Percentiles rank a stretch among this genome's conserved stretches.
Conservation (phyloP, 2,888 invertebrate species). For the Drosophila paranaensis region DNA sequence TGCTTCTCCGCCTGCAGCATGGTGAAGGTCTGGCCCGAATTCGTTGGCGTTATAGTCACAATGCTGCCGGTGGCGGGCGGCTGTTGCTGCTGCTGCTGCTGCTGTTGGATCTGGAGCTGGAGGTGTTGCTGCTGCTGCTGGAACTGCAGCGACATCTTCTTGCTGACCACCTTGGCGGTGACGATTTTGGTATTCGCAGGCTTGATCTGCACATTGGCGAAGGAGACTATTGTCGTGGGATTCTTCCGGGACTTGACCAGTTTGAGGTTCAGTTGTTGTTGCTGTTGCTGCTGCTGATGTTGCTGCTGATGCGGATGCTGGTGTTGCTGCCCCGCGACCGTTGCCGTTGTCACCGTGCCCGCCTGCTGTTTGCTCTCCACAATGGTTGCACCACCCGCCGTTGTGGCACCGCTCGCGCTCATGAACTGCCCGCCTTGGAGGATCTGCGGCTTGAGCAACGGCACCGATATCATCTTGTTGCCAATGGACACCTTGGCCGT, state of each 20-base stretch:
- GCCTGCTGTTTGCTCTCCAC: conserved; percentile 66
- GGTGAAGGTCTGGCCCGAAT: conserved; percentile 65
- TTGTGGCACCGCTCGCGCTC: conserved; percentile 61
- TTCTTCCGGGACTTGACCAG: conserved; percentile 81
- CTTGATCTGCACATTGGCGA: conserved; percentile 83
- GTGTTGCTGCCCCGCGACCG: conserved; percentile 22
- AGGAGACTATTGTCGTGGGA: conserved; percentile 82
- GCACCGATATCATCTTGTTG: conserved; percentile 85
- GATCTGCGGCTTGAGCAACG: conserved; percentile 83
- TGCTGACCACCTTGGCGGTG: conserved; percentile 83
- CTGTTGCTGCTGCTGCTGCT: conserved; percentile 41
- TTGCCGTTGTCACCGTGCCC: conserved; percentile 39
- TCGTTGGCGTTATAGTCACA: conserved; percentile 81
- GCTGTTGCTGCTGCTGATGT: conserved; percentile 51
- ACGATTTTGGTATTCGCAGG: conserved; percentile 85
- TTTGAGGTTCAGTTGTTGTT: conserved; percentile 79
- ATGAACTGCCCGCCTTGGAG: conserved; percentile 57
- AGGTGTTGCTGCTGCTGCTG: conserved; percentile 56
- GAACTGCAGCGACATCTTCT: conserved; percentile 81
- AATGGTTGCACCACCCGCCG: conserved; percentile 71
- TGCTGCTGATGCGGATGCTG: conserved; percentile 37
- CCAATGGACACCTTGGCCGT: conserved; percentile 86
- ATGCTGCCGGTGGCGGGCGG: conserved; percentile 85
- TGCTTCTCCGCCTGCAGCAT: conserved; percentile 45
- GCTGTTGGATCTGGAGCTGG: conserved; percentile 48